Conservation (phyloP, 2,888 invertebrate genomes). For the Marasmarcha lunaedactyla region DNA sequence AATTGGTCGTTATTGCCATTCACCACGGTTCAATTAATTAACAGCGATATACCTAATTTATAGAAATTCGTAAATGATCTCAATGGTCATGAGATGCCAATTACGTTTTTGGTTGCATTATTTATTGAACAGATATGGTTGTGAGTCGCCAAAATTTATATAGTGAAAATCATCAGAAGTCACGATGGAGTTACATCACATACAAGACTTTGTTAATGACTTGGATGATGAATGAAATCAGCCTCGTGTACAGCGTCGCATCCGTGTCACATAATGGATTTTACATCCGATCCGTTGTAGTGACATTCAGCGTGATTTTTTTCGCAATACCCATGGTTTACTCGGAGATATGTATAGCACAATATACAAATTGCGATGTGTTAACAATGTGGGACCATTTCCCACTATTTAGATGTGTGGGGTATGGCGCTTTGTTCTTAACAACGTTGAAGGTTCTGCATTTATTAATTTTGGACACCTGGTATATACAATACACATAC, state of each 20-base stretch:
- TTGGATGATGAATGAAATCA: constrained; percentile 49
- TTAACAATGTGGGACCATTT: constrained; percentile 49
- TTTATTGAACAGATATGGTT: too few relatives aligned
- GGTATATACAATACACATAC: constrained; percentile 47
- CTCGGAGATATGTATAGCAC: constrained; percentile 50
- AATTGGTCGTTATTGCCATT: constrained; percentile 17
- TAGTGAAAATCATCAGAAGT: constrained; percentile 7
- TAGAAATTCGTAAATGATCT: constrained; percentile 16
- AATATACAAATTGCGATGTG: constrained; percentile 44
- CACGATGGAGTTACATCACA: constrained; percentile 38
- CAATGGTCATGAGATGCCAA: too few relatives aligned
- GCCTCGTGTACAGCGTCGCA: constrained; percentile 29
- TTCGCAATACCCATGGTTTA: constrained; percentile 49
- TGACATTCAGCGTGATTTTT: constrained; percentile 32
- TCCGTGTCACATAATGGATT: constrained; percentile 41
- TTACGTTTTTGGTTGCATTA: too few relatives aligned
- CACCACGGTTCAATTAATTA: not conserved
- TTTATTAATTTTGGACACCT: constrained; percentile 33
- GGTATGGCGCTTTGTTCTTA: constrained; percentile 36
- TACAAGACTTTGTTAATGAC: constrained; percentile 42
- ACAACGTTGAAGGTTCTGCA: constrained; percentile 37
- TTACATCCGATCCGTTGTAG: constrained; percentile 29
- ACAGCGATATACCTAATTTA: not conserved
- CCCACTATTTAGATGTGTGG: constrained; percentile 41
- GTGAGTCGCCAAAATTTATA: too few relatives aligned